Evolutionary conservation across 2,113 vertebrate genomes (phyloP), one percentile per base, ranked within the genome.

Genomic region (Phainopepla nitens): DNA sequence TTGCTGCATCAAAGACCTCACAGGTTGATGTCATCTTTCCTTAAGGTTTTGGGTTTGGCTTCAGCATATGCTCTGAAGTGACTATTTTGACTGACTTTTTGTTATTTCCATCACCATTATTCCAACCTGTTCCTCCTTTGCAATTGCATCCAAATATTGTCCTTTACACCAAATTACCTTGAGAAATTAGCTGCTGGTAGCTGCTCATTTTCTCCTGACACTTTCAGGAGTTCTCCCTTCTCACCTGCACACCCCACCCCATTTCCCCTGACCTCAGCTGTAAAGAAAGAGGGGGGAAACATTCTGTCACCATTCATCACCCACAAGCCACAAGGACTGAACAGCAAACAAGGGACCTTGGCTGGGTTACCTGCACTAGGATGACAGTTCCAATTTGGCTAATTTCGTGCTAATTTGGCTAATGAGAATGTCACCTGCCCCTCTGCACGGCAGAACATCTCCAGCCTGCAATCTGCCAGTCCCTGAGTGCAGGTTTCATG

Each of bases 401-500:
- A 8, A 44, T 68, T 77, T 50, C 18, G 64, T 1, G 20, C n/a
- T 51, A 5, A 57, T 56, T 47, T 81, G 41, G 27, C 45, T 60
- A 35, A 54, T 4, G 11, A 42, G 41, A 36, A 24, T 1, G 1
- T 8, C 29, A 47, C 22, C 51, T n/a, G 71, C 29, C 33, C 31
- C 51, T 60, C 53, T 64, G 35, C 33, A 41, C 0, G 8, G 53
- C 83, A 90, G 50, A 53, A 27, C 31, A 29, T 77, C 44, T n/a
- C 77, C 3, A 36, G 58, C 18, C 73, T 53, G n/a, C 7, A 33
- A 18, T 14, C 6, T n/a, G 7, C 3, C 83, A 20, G 12, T 6
- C 7, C 2, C 49, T 15, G 36, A 11, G 29, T 1, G 7, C 10
- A 54, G 24, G 33, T 4, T 50, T 36, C 19, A 20, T 0, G 8